Base-by-base conservation (phyloP, 2,797 vertebrate species). In the Cyclura pinguis region DNA sequence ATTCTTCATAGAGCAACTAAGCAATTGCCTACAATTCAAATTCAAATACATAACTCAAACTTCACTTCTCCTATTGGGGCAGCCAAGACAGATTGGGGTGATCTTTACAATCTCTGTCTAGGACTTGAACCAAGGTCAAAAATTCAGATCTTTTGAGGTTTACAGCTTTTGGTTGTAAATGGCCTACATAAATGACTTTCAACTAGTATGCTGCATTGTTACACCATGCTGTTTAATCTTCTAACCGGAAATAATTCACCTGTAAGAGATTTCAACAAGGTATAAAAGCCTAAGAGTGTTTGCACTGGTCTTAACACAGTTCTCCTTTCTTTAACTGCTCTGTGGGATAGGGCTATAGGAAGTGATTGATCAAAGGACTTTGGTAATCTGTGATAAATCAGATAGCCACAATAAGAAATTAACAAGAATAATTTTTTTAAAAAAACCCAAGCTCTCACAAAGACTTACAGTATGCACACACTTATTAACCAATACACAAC, bases 401-500 rank as follows among this genome's bases (percentile, higher is more conserved):
- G 89, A 59, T 73, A 89, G 52, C 0, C 81, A 77, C 0, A 20
- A 18, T 2, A 1, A 47, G n/a, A 27, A 10, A n/a, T 4, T 12
- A 1, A 2, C 7, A 16, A 27, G 77, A 27, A 77, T 35, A 47
- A 47, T 47, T 22, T 73, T n/a, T 57, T 57, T 20, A 59, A 42
- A 29, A 84, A 83, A 73, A 73, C 10, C 69, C 29, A 74, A 38
- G 38, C 6, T 1, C 16, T 38, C n/a, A 74, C n/a, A 74, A 35
- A 38, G 20, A 72, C 32, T 69, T 42, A 81, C 50, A 72, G 8
- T 47, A 64, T 14, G 76, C 13, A 80, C 42, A 64, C 50, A 13
- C 20, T 89, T 50, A 42, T 78, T 78, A 38, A 89, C 29, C 50
- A 7, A 27, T 42, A 81, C 13, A 91, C 80, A 93, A 93, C 89